A percentile compares a stretch with the other conserved stretches of the same genome.
Evolutionary conservation across 2,113 vertebrate species (phyloP).

Genomic region (Oryzias javanicus): DNA sequence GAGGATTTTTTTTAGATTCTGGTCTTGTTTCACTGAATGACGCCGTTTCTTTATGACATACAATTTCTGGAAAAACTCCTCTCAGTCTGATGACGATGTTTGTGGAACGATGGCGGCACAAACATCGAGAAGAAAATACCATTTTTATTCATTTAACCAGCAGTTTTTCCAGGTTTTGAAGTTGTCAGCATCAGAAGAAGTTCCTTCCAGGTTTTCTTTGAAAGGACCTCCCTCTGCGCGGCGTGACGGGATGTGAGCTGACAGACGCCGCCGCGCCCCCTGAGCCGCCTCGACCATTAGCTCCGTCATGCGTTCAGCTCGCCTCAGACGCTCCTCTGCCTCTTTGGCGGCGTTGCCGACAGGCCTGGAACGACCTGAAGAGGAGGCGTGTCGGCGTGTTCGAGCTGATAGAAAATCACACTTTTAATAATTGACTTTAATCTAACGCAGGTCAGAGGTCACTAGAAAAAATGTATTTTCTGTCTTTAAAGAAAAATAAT

Average conservation of each 20-base stretch:
- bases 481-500: no score
- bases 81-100: no score
- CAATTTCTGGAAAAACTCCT: no score
- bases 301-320: slow-evolving; percentile 37
- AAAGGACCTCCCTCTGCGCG: neutral
- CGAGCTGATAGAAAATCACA: slow-evolving; percentile 10
- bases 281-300: slow-evolving; percentile 38
- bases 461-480: no score
- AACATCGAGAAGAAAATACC: no score
- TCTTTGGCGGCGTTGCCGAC: slow-evolving; percentile 16
- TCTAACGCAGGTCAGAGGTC: no score
- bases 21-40: no score
- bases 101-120: no score
- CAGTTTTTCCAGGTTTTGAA: neutral
- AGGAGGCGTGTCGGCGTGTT: neutral
- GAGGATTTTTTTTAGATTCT: no score
- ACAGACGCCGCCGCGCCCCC: slow-evolving; percentile 38
- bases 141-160: no score
- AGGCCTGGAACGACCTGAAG: slow-evolving; percentile 4
- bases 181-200: neutral
- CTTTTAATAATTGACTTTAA: no score
- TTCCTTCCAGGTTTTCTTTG: neutral
- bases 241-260: slow-evolving; percentile 52
- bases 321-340: slow-evolving; percentile 18
- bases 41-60: no score